Percentiles rank a stretch among this genome's conserved stretches.
Conservation (phyloP, 2,797 vertebrate species). For the Leptodactylus fallax region DNA sequence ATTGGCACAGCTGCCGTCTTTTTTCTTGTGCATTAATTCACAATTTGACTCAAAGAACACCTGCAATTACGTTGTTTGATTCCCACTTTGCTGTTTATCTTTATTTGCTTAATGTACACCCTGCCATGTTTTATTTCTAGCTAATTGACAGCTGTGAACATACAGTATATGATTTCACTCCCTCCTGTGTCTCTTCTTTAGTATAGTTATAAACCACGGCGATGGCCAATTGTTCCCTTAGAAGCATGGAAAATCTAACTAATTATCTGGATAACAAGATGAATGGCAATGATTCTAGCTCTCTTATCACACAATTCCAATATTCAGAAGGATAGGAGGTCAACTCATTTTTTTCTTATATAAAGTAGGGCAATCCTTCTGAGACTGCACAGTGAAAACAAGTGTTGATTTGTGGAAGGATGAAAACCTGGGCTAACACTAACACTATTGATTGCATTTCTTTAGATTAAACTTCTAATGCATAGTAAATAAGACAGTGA, state of each 20-base stretch:
- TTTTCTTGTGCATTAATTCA: slow-evolving; percentile 14
- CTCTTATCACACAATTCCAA: slow-evolving; percentile 3
- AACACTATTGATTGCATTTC: background rate
- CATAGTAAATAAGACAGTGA: background rate
- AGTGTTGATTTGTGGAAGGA: background rate
- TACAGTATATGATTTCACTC: slow-evolving; percentile 17
- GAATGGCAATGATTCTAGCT: slow-evolving; percentile 6
- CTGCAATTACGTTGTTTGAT: slow-evolving; percentile 40
- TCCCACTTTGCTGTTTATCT: slow-evolving; percentile 41
- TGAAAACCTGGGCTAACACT: slow-evolving; percentile 31
- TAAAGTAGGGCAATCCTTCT: slow-evolving; percentile 45
- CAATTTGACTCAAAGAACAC: slow-evolving; percentile 27
- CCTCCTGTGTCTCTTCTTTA: slow-evolving; percentile 21
- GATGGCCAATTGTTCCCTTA: slow-evolving; percentile 25
- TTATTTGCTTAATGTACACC: slow-evolving; percentile 45
- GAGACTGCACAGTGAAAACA: slow-evolving; percentile 35
- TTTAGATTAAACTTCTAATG: background rate
- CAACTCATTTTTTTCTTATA: slow-evolving; percentile 28
- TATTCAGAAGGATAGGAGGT: slow-evolving; percentile 41
- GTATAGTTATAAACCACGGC: slow-evolving; percentile 36
- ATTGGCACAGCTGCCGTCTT: slow-evolving; percentile 34
- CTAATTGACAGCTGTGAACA: slow-evolving; percentile 46
- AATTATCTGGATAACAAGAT: slow-evolving; percentile 46
- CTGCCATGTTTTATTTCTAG: slow-evolving; percentile 31
- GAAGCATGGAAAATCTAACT: slow-evolving; percentile 30